These are phyloP conservation scores for Agonopterix subpropinquella DNA, from an alignment of 2,888 invertebrate species.

Conservation along the genomic window DNA sequence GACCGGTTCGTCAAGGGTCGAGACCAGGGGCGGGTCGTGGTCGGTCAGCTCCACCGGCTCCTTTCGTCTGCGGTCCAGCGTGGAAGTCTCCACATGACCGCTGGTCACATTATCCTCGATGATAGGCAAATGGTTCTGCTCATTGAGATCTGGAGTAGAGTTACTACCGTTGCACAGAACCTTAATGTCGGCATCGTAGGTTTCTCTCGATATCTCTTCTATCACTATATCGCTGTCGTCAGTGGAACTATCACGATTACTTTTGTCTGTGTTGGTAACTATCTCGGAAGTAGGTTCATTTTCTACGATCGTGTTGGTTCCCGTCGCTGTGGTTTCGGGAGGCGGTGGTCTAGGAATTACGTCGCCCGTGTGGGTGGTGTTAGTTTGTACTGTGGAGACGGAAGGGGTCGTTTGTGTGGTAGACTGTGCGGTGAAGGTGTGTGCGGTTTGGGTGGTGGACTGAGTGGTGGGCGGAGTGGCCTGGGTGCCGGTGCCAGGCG, in stretches of 20 bases:
- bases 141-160: conserved; percentile 21
- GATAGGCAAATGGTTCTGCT: conserved; percentile 24
- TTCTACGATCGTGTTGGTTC: conserved; percentile 31
- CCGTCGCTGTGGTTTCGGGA: conserved; percentile 38
- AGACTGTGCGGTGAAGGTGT: conserved; percentile 60
- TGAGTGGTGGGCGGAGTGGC: conserved; percentile 59
- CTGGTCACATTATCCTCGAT: conserved; percentile 19
- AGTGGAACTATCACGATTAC: conserved; percentile 20
- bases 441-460: conserved; percentile 69
- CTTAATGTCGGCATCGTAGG: conserved; percentile 30
- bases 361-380: conserved; percentile 62
- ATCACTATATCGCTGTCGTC: conserved; percentile 41
- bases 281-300: conserved; percentile 25
- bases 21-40: conserved; percentile 30
- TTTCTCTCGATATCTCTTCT: conserved; percentile 51
- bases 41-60: conserved; percentile 21
- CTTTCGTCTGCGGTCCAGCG: conserved; percentile 60
- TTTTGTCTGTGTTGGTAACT: conserved; percentile 28
- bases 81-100: conserved; percentile 31
- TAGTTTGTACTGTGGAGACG: conserved; percentile 62
- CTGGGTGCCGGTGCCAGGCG: conserved; percentile 59
- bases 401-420: conserved; percentile 66
- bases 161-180: conserved; percentile 24
- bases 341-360: conserved; percentile 33
- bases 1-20: conserved; percentile 14